Percentiles rank a stretch among this genome's conserved stretches.
These are phyloP conservation scores for Euglossa dilemma DNA, from an alignment of 1,140 invertebrate species.

Conservation along the genomic window DNA sequence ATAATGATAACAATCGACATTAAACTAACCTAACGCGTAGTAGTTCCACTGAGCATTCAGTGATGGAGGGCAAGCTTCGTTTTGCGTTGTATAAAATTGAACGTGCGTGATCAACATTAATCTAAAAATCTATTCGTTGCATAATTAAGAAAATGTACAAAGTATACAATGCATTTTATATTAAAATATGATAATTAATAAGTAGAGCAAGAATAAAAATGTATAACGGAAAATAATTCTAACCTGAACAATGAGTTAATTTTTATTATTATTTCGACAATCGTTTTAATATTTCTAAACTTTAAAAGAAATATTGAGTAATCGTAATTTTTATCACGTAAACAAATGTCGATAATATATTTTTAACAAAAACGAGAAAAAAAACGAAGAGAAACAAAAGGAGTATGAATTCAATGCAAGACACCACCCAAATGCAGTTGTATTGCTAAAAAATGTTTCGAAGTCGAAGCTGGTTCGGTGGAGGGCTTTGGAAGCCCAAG, in stretches of 20 bases:
- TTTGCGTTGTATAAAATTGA: slow-evolving; percentile 49
- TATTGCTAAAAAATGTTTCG: slow-evolving; percentile 87
- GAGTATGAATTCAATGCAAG: slow-evolving; percentile 27
- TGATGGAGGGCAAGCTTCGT: slow-evolving; percentile 41
- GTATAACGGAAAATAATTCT: background rate
- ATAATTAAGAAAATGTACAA: background rate
- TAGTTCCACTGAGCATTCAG: slow-evolving; percentile 16
- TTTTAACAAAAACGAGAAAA: background rate
- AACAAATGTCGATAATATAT: background rate
- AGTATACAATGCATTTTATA: background rate
- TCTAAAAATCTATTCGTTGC: background rate
- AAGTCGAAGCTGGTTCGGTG: slow-evolving; percentile 93
- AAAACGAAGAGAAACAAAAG: slow-evolving; percentile 4
- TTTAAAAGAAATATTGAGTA: background rate
- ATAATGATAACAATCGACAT: slow-evolving; percentile 33
- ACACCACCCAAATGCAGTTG: slow-evolving; percentile 10
- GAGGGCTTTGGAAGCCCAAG: slow-evolving; percentile 94
- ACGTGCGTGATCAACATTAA: background rate
- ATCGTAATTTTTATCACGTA: background rate
- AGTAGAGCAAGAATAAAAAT: slow-evolving; percentile 10
- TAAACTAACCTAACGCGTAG: slow-evolving; percentile 43
- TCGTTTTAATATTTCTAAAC: background rate
- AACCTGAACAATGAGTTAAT: slow-evolving; percentile 44
- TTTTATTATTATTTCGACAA: slow-evolving; percentile 17
- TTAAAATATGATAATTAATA: background rate